A percentile compares a stretch with the other conserved stretches of the same genome.
Conservation (phyloP, 2,797 vertebrate genomes). For the Pangasius macronema region DNA sequence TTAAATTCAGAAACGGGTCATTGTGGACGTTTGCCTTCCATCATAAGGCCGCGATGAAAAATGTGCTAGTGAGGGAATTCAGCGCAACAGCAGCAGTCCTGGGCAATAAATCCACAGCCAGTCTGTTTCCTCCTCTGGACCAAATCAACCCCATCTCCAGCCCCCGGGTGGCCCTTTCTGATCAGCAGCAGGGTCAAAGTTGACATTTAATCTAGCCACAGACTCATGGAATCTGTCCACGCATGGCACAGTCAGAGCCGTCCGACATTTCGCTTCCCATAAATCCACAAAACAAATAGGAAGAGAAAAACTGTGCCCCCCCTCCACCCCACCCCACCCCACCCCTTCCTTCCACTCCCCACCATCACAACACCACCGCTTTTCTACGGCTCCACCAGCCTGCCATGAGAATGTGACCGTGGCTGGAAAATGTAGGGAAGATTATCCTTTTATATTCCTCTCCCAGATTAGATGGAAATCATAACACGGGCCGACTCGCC, state of each 20-base stretch:
- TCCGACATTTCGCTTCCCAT: constrained; percentile 56
- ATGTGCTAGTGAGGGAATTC: constrained; percentile 40
- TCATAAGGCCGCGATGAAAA: constrained; percentile 35
- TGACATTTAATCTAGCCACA: constrained; percentile 55
- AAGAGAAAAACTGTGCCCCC: constrained; percentile 38
- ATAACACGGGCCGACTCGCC: constrained; percentile 59
- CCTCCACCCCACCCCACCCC: neutral
- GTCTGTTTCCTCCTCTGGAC: constrained; percentile 46
- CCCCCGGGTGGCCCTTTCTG: constrained; percentile 54
- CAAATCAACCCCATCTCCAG: constrained; percentile 52
- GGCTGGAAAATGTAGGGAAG: constrained; percentile 57
- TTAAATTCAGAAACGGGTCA: neutral
- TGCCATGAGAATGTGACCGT: constrained; percentile 46
- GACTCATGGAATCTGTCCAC: constrained; percentile 52
- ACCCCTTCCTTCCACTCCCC: constrained; percentile 9
- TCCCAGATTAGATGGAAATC: constrained; percentile 65
- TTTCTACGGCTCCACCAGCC: constrained; percentile 40
- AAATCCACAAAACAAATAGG: constrained; percentile 64
- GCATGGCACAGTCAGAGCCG: constrained; percentile 54
- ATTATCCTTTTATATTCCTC: constrained; percentile 61
- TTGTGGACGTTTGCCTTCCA: constrained; percentile 39
- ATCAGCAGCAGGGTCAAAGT: constrained; percentile 58
- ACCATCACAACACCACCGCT: constrained; percentile 16
- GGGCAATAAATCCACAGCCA: constrained; percentile 49
- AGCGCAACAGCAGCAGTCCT: constrained; percentile 40